phyloP scores from a whole-genome alignment of 1,140 invertebrate species.

The Solenopsis invicta region DNA sequence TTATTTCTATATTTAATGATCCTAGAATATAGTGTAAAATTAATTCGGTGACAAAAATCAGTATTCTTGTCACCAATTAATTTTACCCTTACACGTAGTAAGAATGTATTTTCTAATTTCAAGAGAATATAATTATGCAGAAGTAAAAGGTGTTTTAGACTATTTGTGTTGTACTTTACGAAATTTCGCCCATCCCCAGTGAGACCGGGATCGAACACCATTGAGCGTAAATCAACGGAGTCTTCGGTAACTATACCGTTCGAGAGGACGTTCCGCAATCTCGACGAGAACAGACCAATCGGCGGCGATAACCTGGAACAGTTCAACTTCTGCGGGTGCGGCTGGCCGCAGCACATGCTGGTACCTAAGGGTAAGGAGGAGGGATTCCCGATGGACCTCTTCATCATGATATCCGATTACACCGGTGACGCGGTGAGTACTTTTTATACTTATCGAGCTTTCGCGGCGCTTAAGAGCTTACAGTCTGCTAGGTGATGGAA shows the following conservation, averaged over 20 bases:
- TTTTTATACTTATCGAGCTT: constrained; percentile 57
- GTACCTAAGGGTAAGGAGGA: constrained; percentile 91
- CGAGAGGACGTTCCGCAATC: constrained; percentile 90
- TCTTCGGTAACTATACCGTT: constrained; percentile 92
- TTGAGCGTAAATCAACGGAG: constrained; percentile 89
- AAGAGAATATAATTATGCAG: neutral
- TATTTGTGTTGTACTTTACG: neutral
- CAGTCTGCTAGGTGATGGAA: constrained; percentile 55
- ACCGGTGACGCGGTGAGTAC: constrained; percentile 89
- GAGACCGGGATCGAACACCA: constrained; percentile 89
- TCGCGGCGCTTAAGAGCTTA: constrained; percentile 57
- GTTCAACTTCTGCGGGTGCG: constrained; percentile 94
- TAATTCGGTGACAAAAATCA: neutral
- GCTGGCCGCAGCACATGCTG: constrained; percentile 95
- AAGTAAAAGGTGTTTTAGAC: neutral
- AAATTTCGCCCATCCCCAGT: constrained; percentile 83
- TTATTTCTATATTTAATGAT: neutral
- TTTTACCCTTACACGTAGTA: neutral
- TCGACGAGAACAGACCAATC: constrained; percentile 87
- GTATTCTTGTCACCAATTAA: neutral
- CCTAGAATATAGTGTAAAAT: no score
- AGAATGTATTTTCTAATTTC: neutral
- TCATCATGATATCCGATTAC: constrained; percentile 94
- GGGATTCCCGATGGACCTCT: constrained; percentile 91
- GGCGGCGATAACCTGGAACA: constrained; percentile 86